A percentile compares a stretch with the other conserved stretches of the same genome.
These are phyloP conservation scores for Pyrgus malvae DNA, from an alignment of 2,888 invertebrate species.

Conservation along the genomic window DNA sequence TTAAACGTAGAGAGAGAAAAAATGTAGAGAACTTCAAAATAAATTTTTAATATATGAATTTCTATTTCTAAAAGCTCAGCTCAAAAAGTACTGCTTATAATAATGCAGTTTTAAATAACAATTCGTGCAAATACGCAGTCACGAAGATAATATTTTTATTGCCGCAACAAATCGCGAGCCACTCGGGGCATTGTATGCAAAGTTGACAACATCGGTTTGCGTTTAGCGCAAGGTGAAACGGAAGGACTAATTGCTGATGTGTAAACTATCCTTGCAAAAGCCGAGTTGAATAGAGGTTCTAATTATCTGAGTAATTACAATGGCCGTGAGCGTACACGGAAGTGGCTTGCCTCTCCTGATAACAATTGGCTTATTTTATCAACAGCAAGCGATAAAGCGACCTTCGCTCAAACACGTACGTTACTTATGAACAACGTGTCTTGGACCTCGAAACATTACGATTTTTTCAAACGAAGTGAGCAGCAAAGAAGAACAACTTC, in stretches of 20 bases:
- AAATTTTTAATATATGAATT: no score
- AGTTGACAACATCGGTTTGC: constrained; percentile 22
- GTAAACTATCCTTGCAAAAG: constrained; percentile 31
- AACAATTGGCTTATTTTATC: constrained; percentile 72
- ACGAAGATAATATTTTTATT: constrained; percentile 3
- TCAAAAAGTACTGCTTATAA: no score
- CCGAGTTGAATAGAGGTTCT: constrained; percentile 42
- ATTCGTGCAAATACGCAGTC: neutral
- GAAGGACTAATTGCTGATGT: constrained; percentile 27
- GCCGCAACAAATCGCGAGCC: constrained; percentile 1
- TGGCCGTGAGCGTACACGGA: constrained; percentile 71
- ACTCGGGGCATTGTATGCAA: constrained; percentile 19
- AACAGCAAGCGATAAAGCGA: constrained; percentile 57
- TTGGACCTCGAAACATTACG: constrained; percentile 32
- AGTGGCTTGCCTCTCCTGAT: constrained; percentile 62
- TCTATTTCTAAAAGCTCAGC: no score
- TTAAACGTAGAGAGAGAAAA: no score
- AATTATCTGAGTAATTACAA: constrained; percentile 51
- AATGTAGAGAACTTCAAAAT: no score
- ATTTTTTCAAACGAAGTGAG: no score
- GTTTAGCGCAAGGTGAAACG: constrained; percentile 28
- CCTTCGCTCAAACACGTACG: constrained; percentile 53
- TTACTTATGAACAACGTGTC: constrained; percentile 33
- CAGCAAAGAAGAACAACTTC: no score
- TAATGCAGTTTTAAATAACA: neutral